phyloP scores from a whole-genome alignment of 1,140 invertebrate genomes.

The Drosophila nikananu region DNA sequence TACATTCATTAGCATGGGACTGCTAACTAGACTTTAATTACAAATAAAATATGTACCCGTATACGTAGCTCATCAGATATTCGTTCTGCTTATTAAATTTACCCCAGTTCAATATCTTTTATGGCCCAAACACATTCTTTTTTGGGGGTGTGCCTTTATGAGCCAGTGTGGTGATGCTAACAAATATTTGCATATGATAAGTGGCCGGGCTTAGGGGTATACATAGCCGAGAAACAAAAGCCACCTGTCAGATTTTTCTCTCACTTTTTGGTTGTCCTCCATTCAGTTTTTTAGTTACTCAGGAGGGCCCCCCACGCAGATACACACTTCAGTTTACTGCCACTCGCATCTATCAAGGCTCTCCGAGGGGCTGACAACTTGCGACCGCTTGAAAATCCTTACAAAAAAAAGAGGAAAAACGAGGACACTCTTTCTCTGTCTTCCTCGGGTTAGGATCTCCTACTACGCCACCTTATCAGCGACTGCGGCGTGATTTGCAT shows the following conservation, averaged over 20 bases:
- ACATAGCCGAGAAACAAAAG: constrained; percentile 23
- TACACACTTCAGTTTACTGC: constrained; percentile 29
- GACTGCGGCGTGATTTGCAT: constrained; percentile 56
- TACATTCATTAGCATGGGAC: neutral
- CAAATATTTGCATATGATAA: constrained; percentile 68
- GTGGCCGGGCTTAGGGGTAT: constrained; percentile 27
- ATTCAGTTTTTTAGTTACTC: constrained; percentile 29
- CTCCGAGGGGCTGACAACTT: constrained; percentile 38
- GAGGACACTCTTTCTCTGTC: constrained; percentile 8
- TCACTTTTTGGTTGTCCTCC: neutral
- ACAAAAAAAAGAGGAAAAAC: constrained; percentile 33
- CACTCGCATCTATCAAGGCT: constrained; percentile 50
- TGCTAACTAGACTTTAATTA: neutral
- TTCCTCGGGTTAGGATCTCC: constrained; percentile 14
- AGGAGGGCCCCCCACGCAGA: neutral
- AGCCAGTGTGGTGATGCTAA: constrained; percentile 45
- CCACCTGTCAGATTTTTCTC: constrained; percentile 21
- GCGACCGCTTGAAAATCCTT: constrained; percentile 38
- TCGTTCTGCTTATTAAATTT: neutral
- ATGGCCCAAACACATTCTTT: constrained; percentile 17
- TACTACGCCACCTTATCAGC: constrained; percentile 44
- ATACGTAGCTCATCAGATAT: neutral
- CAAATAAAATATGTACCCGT: neutral
- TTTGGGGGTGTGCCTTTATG: constrained; percentile 40
- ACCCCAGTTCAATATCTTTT: neutral